A percentile compares a stretch with the other conserved stretches of the same genome.
Conservation (phyloP, 2,113 vertebrate genomes). For the Rhagologus leucostigma region DNA sequence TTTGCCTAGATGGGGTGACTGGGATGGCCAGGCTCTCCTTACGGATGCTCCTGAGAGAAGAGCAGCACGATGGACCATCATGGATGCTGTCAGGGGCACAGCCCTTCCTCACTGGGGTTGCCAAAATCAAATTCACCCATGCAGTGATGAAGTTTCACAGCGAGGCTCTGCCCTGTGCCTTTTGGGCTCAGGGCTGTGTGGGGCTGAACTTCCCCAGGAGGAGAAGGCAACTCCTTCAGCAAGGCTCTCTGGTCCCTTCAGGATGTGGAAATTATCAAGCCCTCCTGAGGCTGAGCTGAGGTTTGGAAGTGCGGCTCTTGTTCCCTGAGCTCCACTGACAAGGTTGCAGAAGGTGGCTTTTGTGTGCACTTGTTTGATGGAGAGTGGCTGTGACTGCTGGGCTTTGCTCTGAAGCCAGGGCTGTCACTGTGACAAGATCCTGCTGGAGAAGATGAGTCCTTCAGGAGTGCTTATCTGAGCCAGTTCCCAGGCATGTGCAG, state of each 20-base stretch:
- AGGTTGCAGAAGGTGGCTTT: not conserved
- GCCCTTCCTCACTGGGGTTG: not conserved
- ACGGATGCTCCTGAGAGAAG: not conserved
- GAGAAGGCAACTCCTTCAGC: not conserved
- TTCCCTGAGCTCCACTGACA: not conserved
- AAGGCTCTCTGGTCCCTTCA: not conserved
- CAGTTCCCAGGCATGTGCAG: not conserved
- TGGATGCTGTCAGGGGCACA: not conserved
- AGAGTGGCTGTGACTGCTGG: not conserved
- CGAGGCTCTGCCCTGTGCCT: not conserved
- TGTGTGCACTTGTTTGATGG: not conserved
- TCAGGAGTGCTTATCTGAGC: not conserved
- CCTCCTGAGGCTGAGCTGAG: not conserved
- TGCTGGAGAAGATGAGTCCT: not conserved
- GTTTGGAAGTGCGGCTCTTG: not conserved
- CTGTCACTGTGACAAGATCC: not conserved
- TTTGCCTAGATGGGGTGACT: not conserved
- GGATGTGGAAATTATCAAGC: not conserved
- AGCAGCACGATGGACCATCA: not conserved
- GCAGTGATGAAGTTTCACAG: not conserved
- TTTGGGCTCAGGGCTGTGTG: not conserved
- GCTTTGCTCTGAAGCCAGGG: fast-evolving
- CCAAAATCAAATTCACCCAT: not conserved
- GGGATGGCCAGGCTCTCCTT: not conserved
- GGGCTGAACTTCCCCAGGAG: not conserved